phyloP scores from a whole-genome alignment of 2,888 invertebrate genomes.

The Leptogaster cylindrica region DNA sequence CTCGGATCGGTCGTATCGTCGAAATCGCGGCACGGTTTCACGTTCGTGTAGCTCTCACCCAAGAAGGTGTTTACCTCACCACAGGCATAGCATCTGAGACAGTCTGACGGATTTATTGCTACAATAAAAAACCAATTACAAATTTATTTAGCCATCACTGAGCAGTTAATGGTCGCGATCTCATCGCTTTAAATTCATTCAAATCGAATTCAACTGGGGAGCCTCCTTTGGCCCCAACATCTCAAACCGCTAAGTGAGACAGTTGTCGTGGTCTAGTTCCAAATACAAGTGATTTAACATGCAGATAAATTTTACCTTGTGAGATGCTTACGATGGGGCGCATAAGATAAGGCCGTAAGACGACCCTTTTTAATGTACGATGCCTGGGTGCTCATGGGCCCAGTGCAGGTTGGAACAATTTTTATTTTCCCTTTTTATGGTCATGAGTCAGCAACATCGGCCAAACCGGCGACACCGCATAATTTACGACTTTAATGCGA shows the following conservation, averaged over 20 bases:
- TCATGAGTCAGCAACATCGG: constrained; percentile 18
- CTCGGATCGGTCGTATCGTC: constrained; percentile 14
- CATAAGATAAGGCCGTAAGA: constrained; percentile 19
- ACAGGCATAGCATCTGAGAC: constrained; percentile 46
- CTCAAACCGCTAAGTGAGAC: neutral
- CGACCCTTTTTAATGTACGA: constrained; percentile 4
- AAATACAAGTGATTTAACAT: neutral
- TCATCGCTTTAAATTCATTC: constrained; percentile 10
- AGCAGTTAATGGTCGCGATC: neutral
- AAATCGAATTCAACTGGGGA: constrained; percentile 1
- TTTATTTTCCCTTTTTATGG: neutral
- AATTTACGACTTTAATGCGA: constrained; percentile 25
- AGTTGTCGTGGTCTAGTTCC: neutral
- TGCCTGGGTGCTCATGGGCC: constrained; percentile 9
- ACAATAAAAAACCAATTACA: constrained; percentile 23
- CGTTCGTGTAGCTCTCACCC: constrained; percentile 29
- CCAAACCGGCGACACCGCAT: constrained; percentile 17
- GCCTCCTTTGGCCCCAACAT: too few relatives aligned
- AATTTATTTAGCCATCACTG: constrained; percentile 25
- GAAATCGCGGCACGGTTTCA: constrained; percentile 39
- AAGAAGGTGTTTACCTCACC: constrained; percentile 43
- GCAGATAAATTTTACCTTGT: constrained; percentile 21
- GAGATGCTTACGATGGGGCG: constrained; percentile 21
- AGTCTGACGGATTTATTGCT: constrained; percentile 18
- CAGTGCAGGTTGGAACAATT: neutral